Base-by-base conservation (phyloP, 2,797 vertebrate species). In the Muscicapa striata region DNA sequence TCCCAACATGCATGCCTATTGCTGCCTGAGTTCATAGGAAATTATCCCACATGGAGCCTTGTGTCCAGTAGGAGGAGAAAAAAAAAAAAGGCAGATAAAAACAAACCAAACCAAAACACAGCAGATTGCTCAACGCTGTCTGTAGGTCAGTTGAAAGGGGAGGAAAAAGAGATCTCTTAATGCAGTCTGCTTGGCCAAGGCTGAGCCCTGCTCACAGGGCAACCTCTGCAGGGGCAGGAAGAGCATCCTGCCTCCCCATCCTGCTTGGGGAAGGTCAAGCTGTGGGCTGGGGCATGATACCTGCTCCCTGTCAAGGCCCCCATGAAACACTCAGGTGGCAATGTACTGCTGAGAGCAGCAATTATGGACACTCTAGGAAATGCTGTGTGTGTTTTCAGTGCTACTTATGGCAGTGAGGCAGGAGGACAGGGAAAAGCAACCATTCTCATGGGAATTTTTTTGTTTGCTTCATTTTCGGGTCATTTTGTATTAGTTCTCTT, bases 41-140 rank as follows among this genome's bases (percentile, higher is more conserved):
- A 80, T 52, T 73, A 92, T 81, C 59, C 76, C 79, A 76, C 40
- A 6, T 24, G 43, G 73, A 95, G n/a, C 30, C 40, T 92, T 69
- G 43, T 0, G 9, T 67, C 84, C 3, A 7, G n/a, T 61, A 80
- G 34, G 13, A 20, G 69, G 57, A 29, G 36, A 9, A 0, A 1
- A 24, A 43, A 1, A 22, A 36, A 15, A 67, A 45, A n/a, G 6
- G 15, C 57, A 63, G 45, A 74, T 43, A 49, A 85, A 87, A 36
- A 8, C 75, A 82, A 93, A 82, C 15, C 55, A 90, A 95, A 72
- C 32, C 68, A 48, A 77, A 95, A 19, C 64, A 74, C 9, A 88
- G 38, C 48, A 86, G 69, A 93, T 93, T 95, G 84, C 76, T 73
- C 82, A 94, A 73, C 26, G 34, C 48, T 41, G n/a, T 43, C 68